Conservation (phyloP, 2,888 invertebrate species). For the Willowsia nigromaculata region DNA sequence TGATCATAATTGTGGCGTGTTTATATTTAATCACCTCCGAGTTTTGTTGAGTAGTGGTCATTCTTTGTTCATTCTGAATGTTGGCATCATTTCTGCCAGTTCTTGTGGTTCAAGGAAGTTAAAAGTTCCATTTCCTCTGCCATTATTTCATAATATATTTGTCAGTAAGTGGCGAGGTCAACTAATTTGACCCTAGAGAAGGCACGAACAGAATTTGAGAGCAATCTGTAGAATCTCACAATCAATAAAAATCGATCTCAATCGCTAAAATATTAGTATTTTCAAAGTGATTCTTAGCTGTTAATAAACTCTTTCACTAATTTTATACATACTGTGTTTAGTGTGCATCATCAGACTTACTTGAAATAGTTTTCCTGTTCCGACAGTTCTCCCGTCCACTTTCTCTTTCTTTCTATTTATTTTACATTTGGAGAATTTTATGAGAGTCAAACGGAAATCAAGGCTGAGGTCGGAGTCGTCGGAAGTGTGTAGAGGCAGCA, state of each 20-base stretch:
- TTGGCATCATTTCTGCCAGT: background rate
- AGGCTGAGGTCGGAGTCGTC: constrained; percentile 54
- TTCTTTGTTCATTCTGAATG: background rate
- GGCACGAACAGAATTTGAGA: background rate
- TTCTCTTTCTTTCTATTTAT: background rate
- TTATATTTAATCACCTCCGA: background rate
- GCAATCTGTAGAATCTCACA: background rate
- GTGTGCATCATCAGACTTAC: background rate
- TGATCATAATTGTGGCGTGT: constrained; percentile 5
- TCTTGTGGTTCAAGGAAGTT: background rate
- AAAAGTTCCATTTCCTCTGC: background rate
- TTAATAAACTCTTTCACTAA: background rate
- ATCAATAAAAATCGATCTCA: constrained; percentile 19
- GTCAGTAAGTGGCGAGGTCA: constrained; percentile 9
- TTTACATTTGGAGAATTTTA: constrained; percentile 47
- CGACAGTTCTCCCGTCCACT: background rate
- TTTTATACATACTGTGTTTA: background rate
- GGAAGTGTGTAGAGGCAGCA: constrained; percentile 48
- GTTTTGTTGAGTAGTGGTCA: background rate
- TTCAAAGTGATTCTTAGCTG: constrained; percentile 4
- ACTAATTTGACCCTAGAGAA: background rate
- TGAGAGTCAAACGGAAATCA: constrained; percentile 64
- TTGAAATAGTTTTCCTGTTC: background rate
- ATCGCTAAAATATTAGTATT: constrained; percentile 14
- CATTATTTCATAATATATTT: background rate